phyloP scores from a whole-genome alignment of 1,140 invertebrate species.

The Zaprionus inermis region DNA sequence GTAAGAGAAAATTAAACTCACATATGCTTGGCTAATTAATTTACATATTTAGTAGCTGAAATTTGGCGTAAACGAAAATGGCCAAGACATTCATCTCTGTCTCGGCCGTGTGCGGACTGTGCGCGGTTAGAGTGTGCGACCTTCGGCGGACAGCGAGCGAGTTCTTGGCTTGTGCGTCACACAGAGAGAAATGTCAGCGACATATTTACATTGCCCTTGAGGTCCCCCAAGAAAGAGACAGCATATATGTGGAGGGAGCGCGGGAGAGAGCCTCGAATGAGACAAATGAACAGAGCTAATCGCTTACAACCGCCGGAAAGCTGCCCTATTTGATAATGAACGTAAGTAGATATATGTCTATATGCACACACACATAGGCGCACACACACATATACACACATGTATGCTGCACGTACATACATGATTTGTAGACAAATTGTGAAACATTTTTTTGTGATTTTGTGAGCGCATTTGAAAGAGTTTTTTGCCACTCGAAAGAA shows the following conservation, averaged over 20 bases:
- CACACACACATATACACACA: not conserved
- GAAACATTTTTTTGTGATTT: slow-evolving; percentile 40
- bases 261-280: not conserved
- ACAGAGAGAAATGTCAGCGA: slow-evolving; percentile 23
- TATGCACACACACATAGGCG: not conserved
- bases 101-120: not conserved
- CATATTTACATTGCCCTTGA: slow-evolving; percentile 38
- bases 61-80: slow-evolving; percentile 36
- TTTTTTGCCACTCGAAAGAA: slow-evolving; percentile 38
- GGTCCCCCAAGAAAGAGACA: slow-evolving; percentile 5
- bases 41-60: slow-evolving; percentile 37
- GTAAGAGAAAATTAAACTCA: slow-evolving; percentile 16
- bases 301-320: slow-evolving; percentile 28
- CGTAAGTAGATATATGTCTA: slow-evolving; percentile 16
- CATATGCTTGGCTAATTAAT: slow-evolving; percentile 33
- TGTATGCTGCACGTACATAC: not conserved
- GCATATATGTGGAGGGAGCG: not conserved
- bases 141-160: slow-evolving; percentile 34
- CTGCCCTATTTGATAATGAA: slow-evolving; percentile 41
- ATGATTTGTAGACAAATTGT: slow-evolving; percentile 10
- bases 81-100: slow-evolving; percentile 22
- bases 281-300: slow-evolving; percentile 38
- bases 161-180: slow-evolving; percentile 56
- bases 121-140: slow-evolving; percentile 35
- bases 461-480: slow-evolving; percentile 42